These are phyloP conservation scores for Parazoanthus swiftii DNA, from an alignment of 92 coral and sea anemone species.

Conservation along the genomic window DNA sequence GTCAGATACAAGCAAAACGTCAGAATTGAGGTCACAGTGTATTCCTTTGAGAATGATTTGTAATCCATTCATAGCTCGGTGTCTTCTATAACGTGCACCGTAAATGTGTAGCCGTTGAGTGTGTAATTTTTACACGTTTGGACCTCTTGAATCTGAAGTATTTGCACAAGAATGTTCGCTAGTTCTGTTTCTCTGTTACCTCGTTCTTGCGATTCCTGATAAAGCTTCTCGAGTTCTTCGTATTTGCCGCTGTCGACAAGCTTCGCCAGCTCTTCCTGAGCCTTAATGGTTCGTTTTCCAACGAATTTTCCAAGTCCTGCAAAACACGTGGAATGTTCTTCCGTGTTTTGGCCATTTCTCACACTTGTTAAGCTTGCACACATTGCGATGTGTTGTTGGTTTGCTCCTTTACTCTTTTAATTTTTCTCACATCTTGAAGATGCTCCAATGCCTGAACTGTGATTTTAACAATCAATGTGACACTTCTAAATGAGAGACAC, in stretches of 20 bases:
- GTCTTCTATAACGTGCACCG: conserved; percentile 63
- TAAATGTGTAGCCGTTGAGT: conserved; percentile 55
- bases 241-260: conserved; percentile 21
- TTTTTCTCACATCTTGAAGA: not conserved
- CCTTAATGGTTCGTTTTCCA: conserved; percentile 23
- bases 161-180: conserved; percentile 54
- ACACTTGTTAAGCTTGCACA: not conserved
- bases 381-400: not conserved
- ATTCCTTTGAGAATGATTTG: not conserved
- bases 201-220: conserved; percentile 20
- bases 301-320: conserved; percentile 31
- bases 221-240: conserved; percentile 23
- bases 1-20: not conserved
- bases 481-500: not conserved
- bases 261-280: conserved; percentile 37
- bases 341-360: conserved; percentile 3
- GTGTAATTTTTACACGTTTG: conserved; percentile 55
- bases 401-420: not conserved
- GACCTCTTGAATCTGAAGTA: conserved; percentile 65
- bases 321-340: conserved; percentile 13
- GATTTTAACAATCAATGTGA: not conserved
- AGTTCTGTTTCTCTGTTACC: conserved; percentile 31
- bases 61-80: conserved; percentile 40
- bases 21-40: not conserved
- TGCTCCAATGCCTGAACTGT: not conserved